Base-by-base conservation (phyloP, 2,888 invertebrate genomes). In the Thysanoteuthis rhombus region DNA sequence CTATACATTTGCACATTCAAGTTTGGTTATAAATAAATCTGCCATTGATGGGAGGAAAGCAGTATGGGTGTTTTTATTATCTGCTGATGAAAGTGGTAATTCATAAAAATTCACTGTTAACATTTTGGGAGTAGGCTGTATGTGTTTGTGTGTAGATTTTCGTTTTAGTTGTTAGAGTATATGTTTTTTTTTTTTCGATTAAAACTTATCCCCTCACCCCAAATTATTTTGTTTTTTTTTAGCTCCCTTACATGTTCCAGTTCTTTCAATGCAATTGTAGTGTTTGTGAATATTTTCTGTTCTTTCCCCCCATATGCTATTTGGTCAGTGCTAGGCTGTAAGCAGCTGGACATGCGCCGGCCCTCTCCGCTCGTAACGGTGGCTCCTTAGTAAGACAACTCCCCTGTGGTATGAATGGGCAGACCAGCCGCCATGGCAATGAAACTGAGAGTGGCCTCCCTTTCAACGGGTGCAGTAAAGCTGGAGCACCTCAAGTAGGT, bases 261-360 rank as follows among this genome's bases (percentile, higher is more conserved):
- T 75, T 75, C 36, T 75, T 75, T 75, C 75, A 75, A 75, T 75
- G 75, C n/a, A 75, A 75, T 75, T 75, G 10, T 75, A 75, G 36
- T 75, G 36, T n/a, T 75, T 75, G n/a, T 75, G n/a, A 75, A 75
- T 75, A 75, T 36, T 75, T 75, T n/a, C 16, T 75, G 58, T 75
- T 36, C 16, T 42, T 90, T 32, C 39, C 91, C 91, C 91, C 39
- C 40, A 92, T 42, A 92, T 42, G 40, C 39, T 40, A 42, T 42
- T 92, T 92, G 40, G 91, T 92, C 91, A 92, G 45, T 92, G 91
- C 40, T 92, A 40, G 91, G 91, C 91, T 92, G 91, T 40, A 92
- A 92, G 91, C 91, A 92, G 91, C n/a, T 92, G 91, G 91, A 92
- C 28, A 90, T 92, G 39, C 19, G 40, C 45, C 91, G 40, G 91